Evolutionary conservation across 2,888 invertebrate species (phyloP).

Genomic region (Machimus atricapillus): DNA sequence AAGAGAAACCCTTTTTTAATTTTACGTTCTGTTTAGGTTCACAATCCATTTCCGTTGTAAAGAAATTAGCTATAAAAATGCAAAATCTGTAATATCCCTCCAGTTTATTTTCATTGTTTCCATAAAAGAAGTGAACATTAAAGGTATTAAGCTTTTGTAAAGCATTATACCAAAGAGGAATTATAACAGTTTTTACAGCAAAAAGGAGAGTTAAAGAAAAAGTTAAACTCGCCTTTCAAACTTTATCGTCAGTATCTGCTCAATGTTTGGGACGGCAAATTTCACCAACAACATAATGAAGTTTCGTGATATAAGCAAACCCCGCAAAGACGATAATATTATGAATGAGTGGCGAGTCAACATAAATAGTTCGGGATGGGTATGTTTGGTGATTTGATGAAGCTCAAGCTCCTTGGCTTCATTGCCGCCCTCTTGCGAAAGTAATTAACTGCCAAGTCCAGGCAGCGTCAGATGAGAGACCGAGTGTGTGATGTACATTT

Average conservation of each 20-base stretch:
- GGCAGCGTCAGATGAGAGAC: not conserved
- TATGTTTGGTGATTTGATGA: not conserved
- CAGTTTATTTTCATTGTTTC: not conserved
- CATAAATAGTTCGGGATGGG: not conserved
- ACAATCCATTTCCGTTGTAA: not conserved
- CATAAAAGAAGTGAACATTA: not conserved
- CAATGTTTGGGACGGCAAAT: not conserved
- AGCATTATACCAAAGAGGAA: not conserved
- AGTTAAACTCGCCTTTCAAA: not conserved
- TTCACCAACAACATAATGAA: not conserved
- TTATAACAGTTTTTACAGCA: not conserved
- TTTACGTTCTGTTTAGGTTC: not conserved
- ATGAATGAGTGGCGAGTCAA: not conserved
- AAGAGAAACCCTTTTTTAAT: not conserved
- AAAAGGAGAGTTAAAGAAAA: constrained; percentile 24
- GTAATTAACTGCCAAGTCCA: not conserved
- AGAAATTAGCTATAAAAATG: constrained; percentile 9
- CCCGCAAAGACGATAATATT: not conserved
- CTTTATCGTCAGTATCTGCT: not conserved
- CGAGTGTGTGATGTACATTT: not conserved
- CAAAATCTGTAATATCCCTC: not conserved
- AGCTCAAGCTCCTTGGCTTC: not conserved
- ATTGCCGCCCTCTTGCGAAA: not conserved
- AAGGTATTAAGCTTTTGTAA: not conserved
- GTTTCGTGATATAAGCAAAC: not conserved